Base-by-base conservation (phyloP, 1,140 invertebrate genomes). In the Pseudomyrmex pallidus region DNA sequence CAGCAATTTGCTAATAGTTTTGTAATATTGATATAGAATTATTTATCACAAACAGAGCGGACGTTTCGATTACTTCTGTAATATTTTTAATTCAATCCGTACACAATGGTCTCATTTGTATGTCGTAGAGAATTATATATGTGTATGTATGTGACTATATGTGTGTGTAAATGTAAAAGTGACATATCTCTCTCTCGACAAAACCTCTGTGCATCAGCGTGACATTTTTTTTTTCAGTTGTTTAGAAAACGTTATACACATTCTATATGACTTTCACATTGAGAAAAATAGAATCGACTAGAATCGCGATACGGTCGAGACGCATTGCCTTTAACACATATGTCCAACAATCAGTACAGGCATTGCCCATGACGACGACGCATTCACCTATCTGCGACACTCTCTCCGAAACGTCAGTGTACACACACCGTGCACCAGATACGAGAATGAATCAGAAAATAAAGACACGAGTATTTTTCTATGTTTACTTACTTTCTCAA, bases 261-360 rank as follows among this genome's bases (percentile, higher is more conserved):
- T 35, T 68, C 35, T 78, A 56, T 52, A 78, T 9, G 15, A 44
- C 67, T 82, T 82, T 82, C 77, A 73, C 77, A 62, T 74, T 73
- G 62, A 77, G 54, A 54, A 83, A 77, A 83, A 83, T 83, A 83
- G 54, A 83, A 61, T 77, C 73, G 73, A 66, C 73, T 77, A 82
- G 59, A 82, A 17, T 52, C 74, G 66, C 67, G 67, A 57, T 57
- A 59, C 77, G 54, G n/a, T 80, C 44, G 52, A 44, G 44, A 44
- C 56, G 52, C 66, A n/a, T 22, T n/a, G 20, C 35, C 56, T 22
- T 74, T n/a, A 67, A 74, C 22, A 73, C 48, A 35, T 35, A 22
- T 25, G 35, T 68, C 56, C 56, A 80, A 70, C 77, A 50, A 85
- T 80, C 67, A 82, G 66, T 50, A 63, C 68, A 83, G 84, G 63